Conservation (phyloP, 1,140 invertebrate species). For the Nephila pilipes region DNA sequence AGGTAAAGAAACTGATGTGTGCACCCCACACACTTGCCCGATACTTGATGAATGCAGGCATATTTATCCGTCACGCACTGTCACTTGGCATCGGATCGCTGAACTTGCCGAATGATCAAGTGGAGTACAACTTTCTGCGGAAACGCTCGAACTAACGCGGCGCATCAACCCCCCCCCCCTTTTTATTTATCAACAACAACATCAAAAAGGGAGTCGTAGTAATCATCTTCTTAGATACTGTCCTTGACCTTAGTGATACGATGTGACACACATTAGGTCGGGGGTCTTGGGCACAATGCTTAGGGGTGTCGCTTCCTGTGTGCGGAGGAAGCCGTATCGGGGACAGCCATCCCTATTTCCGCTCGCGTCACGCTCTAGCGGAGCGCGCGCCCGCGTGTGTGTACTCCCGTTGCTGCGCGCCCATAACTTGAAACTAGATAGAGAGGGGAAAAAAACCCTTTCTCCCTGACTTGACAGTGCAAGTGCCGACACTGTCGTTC, state of each 20-base stretch:
- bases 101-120: background rate
- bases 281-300: conserved; percentile 39
- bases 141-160: background rate
- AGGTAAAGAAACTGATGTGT: no score
- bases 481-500: background rate
- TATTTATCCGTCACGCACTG: background rate
- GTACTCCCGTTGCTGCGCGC: conserved; percentile 69
- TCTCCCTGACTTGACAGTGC: background rate
- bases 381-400: conserved; percentile 52
- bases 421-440: background rate
- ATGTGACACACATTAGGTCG: conserved; percentile 60
- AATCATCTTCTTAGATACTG: conserved; percentile 29
- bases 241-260: conserved; percentile 72
- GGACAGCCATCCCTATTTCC: conserved; percentile 75
- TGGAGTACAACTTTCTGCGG: background rate
- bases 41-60: background rate
- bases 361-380: conserved; percentile 69
- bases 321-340: conserved; percentile 74
- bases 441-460: background rate
- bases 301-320: conserved; percentile 43
- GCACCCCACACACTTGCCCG: background rate
- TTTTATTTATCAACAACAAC: background rate
- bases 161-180: background rate
- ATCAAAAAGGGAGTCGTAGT: background rate
- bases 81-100: background rate